phyloP scores from a whole-genome alignment of 2,113 vertebrate genomes.

The Atractosteus spatula region DNA sequence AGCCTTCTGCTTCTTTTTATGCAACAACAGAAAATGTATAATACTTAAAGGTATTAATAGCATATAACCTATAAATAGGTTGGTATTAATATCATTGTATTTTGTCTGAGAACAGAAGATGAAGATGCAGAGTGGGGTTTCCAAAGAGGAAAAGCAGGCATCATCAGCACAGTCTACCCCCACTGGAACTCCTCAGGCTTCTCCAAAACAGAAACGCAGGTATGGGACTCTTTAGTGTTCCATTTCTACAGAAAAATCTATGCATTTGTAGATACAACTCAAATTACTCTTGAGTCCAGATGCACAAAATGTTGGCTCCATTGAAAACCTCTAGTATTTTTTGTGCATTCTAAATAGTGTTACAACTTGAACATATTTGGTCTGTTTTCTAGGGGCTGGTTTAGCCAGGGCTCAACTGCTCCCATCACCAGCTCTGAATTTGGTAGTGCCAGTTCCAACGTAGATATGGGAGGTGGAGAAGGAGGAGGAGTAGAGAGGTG shows the following conservation, averaged over 20 bases:
- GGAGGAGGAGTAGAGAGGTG: constrained; percentile 75
- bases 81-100: constrained; percentile 6
- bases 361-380: not conserved
- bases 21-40: too few relatives aligned
- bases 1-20: too few relatives aligned
- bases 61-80: too few relatives aligned
- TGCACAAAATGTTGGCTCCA: too few relatives aligned
- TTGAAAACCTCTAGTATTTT: too few relatives aligned
- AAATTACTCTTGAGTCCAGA: too few relatives aligned
- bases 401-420: constrained; percentile 69
- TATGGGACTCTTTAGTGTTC: constrained; percentile 37
- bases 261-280: too few relatives aligned
- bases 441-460: constrained; percentile 47
- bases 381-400: constrained; percentile 74
- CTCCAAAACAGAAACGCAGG: constrained; percentile 81
- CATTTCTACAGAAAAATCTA: too few relatives aligned
- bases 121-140: constrained; percentile 83
- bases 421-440: constrained; percentile 65
- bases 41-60: too few relatives aligned
- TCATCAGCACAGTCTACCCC: constrained; percentile 85
- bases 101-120: constrained; percentile 71
- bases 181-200: constrained; percentile 76
- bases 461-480: constrained; percentile 69
- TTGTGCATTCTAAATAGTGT: too few relatives aligned
- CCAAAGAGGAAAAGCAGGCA: constrained; percentile 80